phyloP scores from a whole-genome alignment of 2,888 invertebrate genomes.

The Carabus problematicus region DNA sequence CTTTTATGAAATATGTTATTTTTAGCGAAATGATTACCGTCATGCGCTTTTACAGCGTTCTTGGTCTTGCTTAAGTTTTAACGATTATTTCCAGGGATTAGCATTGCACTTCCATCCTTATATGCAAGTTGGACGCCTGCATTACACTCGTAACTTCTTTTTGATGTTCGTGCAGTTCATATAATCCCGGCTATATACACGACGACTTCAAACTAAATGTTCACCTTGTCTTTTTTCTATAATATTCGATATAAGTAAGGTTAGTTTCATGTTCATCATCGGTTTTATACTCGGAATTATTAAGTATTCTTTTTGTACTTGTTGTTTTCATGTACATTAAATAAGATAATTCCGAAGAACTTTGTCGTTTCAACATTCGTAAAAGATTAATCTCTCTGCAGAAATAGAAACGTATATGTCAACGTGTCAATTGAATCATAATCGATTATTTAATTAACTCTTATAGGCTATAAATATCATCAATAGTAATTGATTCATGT shows the following conservation, averaged over 20 bases:
- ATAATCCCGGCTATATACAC: slow-evolving; percentile 20
- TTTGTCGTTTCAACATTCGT: background rate
- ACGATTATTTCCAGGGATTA: slow-evolving; percentile 40
- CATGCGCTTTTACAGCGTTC: slow-evolving; percentile 18
- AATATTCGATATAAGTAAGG: too few species aligned
- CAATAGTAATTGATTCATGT: too few species aligned
- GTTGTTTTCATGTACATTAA: too few species aligned
- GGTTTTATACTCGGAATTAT: too few species aligned
- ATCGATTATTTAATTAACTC: slow-evolving; percentile 6
- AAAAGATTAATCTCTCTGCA: background rate
- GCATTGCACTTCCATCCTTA: slow-evolving; percentile 34
- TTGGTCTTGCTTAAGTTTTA: slow-evolving; percentile 38
- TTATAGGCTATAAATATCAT: background rate
- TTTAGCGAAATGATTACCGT: slow-evolving; percentile 33
- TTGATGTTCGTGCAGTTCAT: slow-evolving; percentile 24
- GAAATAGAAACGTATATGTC: background rate
- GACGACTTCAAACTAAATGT: slow-evolving; percentile 3
- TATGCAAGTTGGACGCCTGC: slow-evolving; percentile 32
- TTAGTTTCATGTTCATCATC: too few species aligned
- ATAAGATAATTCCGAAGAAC: too few species aligned
- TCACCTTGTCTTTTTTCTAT: background rate
- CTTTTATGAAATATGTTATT: slow-evolving; percentile 39
- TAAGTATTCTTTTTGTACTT: too few species aligned
- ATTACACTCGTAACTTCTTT: slow-evolving; percentile 38
- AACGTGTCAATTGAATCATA: background rate